These are phyloP conservation scores for Acanthiza pusilla DNA, from an alignment of 2,797 vertebrate genomes.

Conservation along the genomic window DNA sequence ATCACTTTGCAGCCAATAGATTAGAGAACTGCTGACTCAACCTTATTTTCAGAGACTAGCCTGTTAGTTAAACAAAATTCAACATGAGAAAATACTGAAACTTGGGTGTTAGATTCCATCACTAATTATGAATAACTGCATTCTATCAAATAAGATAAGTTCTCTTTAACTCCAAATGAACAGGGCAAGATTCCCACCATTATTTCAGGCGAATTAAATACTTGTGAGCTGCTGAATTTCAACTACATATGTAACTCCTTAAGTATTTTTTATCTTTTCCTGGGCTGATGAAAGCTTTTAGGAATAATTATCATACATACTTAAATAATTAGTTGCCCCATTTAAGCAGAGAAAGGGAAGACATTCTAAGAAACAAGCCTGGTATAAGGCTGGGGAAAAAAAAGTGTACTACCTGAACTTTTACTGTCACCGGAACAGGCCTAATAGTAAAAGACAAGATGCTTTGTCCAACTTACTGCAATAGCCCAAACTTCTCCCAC, in stretches of 20 bases:
- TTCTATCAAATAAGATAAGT: neutral
- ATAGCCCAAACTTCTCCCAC: neutral
- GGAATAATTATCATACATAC: neutral
- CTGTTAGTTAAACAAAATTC: neutral
- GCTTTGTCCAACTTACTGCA: neutral
- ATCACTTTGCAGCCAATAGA: neutral
- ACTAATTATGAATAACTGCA: neutral
- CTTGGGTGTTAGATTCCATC: neutral
- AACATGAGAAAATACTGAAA: neutral
- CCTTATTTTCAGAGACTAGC: neutral
- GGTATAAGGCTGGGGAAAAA: neutral
- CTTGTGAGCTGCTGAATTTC: neutral
- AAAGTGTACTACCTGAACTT: neutral
- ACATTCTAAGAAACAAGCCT: neutral
- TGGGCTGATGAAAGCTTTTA: neutral
- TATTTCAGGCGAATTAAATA: neutral
- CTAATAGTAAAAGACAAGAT: neutral
- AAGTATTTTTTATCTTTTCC: neutral
- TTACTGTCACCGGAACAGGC: neutral
- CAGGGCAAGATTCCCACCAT: neutral
- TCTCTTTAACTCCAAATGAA: neutral
- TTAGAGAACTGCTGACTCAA: neutral
- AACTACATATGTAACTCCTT: neutral
- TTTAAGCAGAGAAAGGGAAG: neutral
- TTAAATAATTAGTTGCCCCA: neutral